A percentile compares a stretch with the other conserved stretches of the same genome.
phyloP scores from a whole-genome alignment of 1,140 invertebrate genomes.

The silkworm (Bombyx mori) region ASM3026992v2 NC_085112.1:6004001-6004500 shows the following conservation, averaged over 20 bases:
- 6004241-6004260: too few relatives aligned
- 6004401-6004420: background rate
- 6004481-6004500: slow-evolving; percentile 1
- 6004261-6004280: too few relatives aligned
- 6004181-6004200: too few relatives aligned
- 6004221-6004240: too few relatives aligned
- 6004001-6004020: slow-evolving; percentile 58
- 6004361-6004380: too few relatives aligned
- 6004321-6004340: too few relatives aligned
- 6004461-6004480: slow-evolving; percentile 1
- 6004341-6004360: too few relatives aligned
- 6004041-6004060: slow-evolving; percentile 68
- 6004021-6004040: slow-evolving; percentile 48
- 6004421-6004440: slow-evolving; percentile 2
- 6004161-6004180: slow-evolving; percentile 28
- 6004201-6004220: too few relatives aligned
- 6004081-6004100: slow-evolving; percentile 24
- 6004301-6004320: too few relatives aligned
- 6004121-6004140: slow-evolving; percentile 40
- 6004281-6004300: too few relatives aligned
- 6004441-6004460: background rate
- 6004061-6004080: slow-evolving; percentile 67
- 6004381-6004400: too few relatives aligned
- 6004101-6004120: slow-evolving; percentile 29
- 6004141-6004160: slow-evolving; percentile 44